A percentile compares a stretch with the other conserved stretches of the same genome.
Conservation (phyloP, 92 coral and sea anemone species). For the Phenganax marumi region DNA sequence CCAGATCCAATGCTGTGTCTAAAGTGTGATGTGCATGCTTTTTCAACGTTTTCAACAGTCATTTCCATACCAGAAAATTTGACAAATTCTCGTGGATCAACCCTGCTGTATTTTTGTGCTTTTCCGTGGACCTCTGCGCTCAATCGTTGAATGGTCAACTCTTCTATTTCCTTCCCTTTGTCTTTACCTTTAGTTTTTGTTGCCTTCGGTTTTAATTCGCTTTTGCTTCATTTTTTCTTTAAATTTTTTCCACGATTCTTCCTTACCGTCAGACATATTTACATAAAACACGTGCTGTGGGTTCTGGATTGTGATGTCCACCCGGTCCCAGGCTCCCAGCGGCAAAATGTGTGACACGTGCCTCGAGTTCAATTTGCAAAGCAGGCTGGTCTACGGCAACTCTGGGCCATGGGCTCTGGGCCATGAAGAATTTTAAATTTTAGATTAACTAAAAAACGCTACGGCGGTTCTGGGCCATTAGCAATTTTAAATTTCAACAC, state of each 20-base stretch:
- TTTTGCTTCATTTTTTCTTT: background rate
- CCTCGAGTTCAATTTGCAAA: background rate
- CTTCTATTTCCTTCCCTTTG: background rate
- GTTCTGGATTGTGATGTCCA: background rate
- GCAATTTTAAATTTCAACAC: too few relatives aligned
- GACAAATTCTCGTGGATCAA: conserved; percentile 16
- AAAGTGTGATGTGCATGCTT: conserved; percentile 10
- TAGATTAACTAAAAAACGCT: too few relatives aligned
- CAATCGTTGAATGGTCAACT: conserved; percentile 13
- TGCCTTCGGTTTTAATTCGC: background rate
- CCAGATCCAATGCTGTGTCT: background rate
- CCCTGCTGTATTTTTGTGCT: conserved; percentile 22
- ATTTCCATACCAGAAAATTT: background rate
- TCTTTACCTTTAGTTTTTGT: conserved; percentile 9
- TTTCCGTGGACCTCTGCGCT: conserved; percentile 27
- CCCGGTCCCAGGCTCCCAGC: background rate
- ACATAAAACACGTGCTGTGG: background rate
- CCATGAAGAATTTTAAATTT: conserved; percentile 2
- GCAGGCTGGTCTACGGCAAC: conserved; percentile 31
- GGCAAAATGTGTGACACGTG: background rate
- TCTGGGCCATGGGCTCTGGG: background rate
- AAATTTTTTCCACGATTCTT: conserved; percentile 16
- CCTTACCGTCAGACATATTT: background rate
- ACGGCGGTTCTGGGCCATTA: too few relatives aligned
- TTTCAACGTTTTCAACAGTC: conserved; percentile 29